Base-by-base conservation (phyloP, 2,797 vertebrate species). In the Channallabes apus region DNA sequence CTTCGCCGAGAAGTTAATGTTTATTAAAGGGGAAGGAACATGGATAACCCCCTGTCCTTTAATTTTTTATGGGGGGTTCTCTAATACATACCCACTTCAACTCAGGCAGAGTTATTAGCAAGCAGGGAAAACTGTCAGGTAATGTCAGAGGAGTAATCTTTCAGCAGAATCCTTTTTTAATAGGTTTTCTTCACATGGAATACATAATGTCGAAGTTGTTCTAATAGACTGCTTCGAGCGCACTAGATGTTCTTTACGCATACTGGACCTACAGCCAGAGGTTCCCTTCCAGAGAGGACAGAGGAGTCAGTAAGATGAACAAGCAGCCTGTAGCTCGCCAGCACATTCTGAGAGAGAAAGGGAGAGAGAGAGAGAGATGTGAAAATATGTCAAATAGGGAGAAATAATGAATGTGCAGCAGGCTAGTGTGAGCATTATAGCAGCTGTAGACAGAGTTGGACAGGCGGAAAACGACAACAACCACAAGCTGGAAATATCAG, bases 321-420 rank as follows among this genome's bases (percentile, higher is more conserved):
- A 88, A 91, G 91, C 27, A 67, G 86, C 79, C 81, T 91, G 87
- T 90, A 92, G 80, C 90, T 90, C 51, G 89, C 85, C 86, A 90
- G 90, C 38, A 89, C 86, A 81, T 89, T 92, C 90, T 91, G 84
- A 35, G 46, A 81, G 67, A 84, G 46, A 73, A 71, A 68, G 27
- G 61, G 56, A 87, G 65, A 84, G 64, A 84, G 67, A 84, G 67
- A 86, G 78, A 85, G 76, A 69, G 41, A 56, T 51, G 67, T 64
- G 29, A 38, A 78, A 68, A 76, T 71, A 38, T 73, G 76, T 73
- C 20, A 81, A 59, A 67, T 27, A 0, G 64, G 0, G 65, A 65
- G 67, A 85, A 56, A 61, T 32, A 72, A 32, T 54, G 27, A 80
- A 69, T 82, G 87, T 82, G 87, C 65, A 69, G 75, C 27, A 51